A percentile compares a stretch with the other conserved stretches of the same genome.
phyloP scores from a whole-genome alignment of 2,113 vertebrate species.

The Eleginops maclovinus region DNA sequence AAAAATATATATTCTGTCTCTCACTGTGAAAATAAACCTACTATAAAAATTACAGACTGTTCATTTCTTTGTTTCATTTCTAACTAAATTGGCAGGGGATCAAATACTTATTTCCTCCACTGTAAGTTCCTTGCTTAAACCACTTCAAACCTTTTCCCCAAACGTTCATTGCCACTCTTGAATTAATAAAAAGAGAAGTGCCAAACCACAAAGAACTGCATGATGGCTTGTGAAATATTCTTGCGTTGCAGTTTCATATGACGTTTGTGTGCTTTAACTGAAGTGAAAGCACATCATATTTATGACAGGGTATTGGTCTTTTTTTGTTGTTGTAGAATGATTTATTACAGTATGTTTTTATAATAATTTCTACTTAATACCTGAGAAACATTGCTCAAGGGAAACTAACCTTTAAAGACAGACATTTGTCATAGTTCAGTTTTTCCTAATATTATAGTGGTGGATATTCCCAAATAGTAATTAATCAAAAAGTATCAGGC shows the following conservation, averaged over 20 bases:
- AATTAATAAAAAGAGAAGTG: slow-evolving; percentile 32
- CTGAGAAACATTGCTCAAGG: no score
- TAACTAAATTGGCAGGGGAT: no score
- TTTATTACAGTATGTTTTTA: neutral
- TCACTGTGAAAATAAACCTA: no score
- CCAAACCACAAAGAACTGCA: slow-evolving; percentile 40
- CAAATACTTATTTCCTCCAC: no score
- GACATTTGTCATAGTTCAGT: neutral
- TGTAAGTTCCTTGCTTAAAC: neutral
- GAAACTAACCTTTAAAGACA: neutral
- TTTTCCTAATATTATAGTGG: no score
- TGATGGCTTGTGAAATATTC: neutral
- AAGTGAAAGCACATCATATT: slow-evolving; percentile 7
- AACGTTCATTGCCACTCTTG: neutral
- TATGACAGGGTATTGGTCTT: no score
- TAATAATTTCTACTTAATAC: no score
- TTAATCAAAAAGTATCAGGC: no score
- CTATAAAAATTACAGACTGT: no score
- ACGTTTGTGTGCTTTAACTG: neutral
- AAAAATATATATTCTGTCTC: no score
- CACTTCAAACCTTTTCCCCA: neutral
- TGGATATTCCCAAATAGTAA: no score
- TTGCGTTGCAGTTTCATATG: slow-evolving; percentile 14
- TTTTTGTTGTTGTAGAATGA: neutral
- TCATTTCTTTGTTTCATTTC: no score